phyloP scores from a whole-genome alignment of 1,140 invertebrate genomes.

The Contarinia nasturtii region DNA sequence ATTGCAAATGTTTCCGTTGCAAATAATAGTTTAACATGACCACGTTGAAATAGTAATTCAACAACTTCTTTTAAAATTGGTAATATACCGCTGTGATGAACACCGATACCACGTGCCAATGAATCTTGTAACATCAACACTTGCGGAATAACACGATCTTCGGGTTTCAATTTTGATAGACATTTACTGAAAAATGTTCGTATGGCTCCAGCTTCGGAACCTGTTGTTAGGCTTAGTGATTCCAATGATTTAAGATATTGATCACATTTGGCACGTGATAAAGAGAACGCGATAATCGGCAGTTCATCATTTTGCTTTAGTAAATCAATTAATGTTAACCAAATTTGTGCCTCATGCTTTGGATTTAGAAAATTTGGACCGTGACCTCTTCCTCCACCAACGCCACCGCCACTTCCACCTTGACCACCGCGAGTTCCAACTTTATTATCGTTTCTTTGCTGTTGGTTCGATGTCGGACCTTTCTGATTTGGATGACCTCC shows the following conservation, averaged over 20 bases:
- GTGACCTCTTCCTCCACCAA: constrained; percentile 1
- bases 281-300: constrained; percentile 84
- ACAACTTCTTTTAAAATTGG: constrained; percentile 96
- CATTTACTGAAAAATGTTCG: constrained; percentile 66
- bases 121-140: constrained; percentile 56
- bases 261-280: constrained; percentile 75
- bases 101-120: constrained; percentile 75
- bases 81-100: constrained; percentile 94
- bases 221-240: constrained; percentile 62
- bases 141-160: constrained; percentile 78
- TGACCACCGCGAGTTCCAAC: background rate
- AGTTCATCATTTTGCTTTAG: constrained; percentile 62
- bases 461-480: too few species aligned
- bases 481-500: too few species aligned
- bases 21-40: constrained; percentile 80
- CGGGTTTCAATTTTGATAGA: constrained; percentile 61
- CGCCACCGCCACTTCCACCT: background rate
- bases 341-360: constrained; percentile 64
- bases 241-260: constrained; percentile 51
- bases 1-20: constrained; percentile 99
- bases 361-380: constrained; percentile 12
- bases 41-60: constrained; percentile 87
- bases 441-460: background rate
- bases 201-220: constrained; percentile 66
- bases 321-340: constrained; percentile 66